A percentile compares a stretch with the other conserved stretches of the same genome.
Evolutionary conservation across 2,888 invertebrate genomes (phyloP).

Genomic region (Xestia ashworthii): DNA sequence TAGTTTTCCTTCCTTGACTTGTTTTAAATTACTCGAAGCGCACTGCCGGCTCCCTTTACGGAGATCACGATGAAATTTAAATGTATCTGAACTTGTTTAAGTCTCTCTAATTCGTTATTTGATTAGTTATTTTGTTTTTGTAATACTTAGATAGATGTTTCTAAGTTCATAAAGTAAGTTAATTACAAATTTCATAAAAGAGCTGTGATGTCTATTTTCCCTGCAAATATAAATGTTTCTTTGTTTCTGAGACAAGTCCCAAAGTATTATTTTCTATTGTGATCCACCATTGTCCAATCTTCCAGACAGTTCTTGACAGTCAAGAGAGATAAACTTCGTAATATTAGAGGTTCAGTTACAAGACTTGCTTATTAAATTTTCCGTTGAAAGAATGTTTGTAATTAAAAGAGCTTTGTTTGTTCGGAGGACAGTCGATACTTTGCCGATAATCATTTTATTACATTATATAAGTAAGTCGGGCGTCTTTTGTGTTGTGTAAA

Average conservation of each 20-base stretch:
- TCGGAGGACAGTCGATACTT: slow-evolving; percentile 24
- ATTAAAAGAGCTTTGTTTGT: slow-evolving; percentile 27
- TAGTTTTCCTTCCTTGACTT: neutral
- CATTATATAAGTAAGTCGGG: neutral
- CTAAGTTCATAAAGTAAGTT: neutral
- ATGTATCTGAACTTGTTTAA: too few species aligned
- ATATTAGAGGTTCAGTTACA: slow-evolving; percentile 17
- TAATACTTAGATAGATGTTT: too few species aligned
- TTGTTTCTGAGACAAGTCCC: neutral
- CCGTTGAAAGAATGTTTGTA: slow-evolving; percentile 23
- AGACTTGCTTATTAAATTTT: slow-evolving; percentile 27
- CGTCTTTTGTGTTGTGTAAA: slow-evolving; percentile 23
- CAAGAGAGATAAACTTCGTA: slow-evolving; percentile 10
- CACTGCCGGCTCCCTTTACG: too few species aligned
- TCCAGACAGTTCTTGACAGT: slow-evolving; percentile 2
- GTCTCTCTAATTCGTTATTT: too few species aligned
- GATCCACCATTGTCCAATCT: slow-evolving; percentile 1
- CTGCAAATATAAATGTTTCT: slow-evolving; percentile 2
- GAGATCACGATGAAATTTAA: too few species aligned
- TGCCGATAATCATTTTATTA: slow-evolving; percentile 30
- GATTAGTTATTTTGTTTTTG: too few species aligned
- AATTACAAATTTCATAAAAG: neutral
- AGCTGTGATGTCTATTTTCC: neutral
- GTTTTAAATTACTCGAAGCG: too few species aligned
- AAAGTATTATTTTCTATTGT: slow-evolving; percentile 5